Conservation (phyloP, 1,140 invertebrate species). For the Pseudobourletiella spinata region DNA sequence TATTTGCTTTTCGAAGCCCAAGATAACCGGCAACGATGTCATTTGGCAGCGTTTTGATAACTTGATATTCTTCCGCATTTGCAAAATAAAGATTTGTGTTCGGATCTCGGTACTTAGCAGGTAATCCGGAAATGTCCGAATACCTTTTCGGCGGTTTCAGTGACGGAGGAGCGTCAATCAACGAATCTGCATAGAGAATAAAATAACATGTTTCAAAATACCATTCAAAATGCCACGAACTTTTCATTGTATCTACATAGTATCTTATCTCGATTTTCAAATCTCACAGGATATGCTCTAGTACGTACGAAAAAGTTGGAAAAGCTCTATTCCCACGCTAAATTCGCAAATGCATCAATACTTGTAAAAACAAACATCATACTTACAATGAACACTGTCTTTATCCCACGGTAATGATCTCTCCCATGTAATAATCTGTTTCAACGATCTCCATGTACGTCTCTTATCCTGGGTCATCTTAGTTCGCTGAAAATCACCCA, state of each 20-base stretch:
- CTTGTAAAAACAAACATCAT: neutral
- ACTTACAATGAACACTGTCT: conserved; percentile 56
- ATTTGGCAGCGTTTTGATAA: conserved; percentile 72
- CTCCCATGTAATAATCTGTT: conserved; percentile 66
- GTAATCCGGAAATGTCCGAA: conserved; percentile 81
- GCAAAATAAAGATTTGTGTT: conserved; percentile 78
- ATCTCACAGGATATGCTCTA: neutral
- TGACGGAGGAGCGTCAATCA: conserved; percentile 80
- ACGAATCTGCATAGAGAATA: conserved; percentile 55
- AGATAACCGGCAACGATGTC: conserved; percentile 83
- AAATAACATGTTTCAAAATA: conserved; percentile 11
- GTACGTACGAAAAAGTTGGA: neutral
- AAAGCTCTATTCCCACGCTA: conserved; percentile 15
- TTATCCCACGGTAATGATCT: conserved; percentile 57
- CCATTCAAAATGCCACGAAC: conserved; percentile 14
- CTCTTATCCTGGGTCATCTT: conserved; percentile 53
- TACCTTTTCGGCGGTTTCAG: conserved; percentile 87
- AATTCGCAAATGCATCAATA: conserved; percentile 37
- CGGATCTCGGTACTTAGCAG: conserved; percentile 79
- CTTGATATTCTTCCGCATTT: conserved; percentile 73
- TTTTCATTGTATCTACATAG: too few relatives aligned
- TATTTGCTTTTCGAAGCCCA: conserved; percentile 39
- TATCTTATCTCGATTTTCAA: neutral
- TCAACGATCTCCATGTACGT: conserved; percentile 63
- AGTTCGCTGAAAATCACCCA: conserved; percentile 25